Evolutionary conservation across 1,140 invertebrate genomes (phyloP), one percentile per base, ranked within the genome.

Genomic region (Steinernema feltiae): DNA sequence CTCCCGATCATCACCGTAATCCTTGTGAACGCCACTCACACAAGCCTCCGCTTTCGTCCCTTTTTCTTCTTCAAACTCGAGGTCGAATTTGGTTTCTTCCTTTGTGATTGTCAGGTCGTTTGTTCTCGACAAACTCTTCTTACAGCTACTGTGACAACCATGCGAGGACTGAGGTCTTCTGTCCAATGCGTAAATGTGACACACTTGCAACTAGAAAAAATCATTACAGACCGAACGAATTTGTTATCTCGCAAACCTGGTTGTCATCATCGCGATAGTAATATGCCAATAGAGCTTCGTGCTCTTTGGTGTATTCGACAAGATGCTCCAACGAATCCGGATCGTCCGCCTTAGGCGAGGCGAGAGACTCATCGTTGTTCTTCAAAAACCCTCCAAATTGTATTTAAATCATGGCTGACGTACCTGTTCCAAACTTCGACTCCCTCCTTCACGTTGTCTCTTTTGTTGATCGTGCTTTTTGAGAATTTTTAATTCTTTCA

Each of bases 261-360:
- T 63, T 63, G 15, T 63, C 24, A 27, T 63, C 53, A 21, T 63
- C 53, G 53, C 24, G 53, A 21, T 63, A 63, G 53, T 63, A 63
- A 27, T 63, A 63, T 63, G 53, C 12, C 24, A 63, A 77, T 0
- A 85, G 41, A 1, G 84, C 83, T 18, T 85, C 84, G 17, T 82
- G 82, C 17, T 69, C 35, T 71, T 77, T 70, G 30, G 76, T 79
- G 48, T 79, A 85, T n/a, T 84, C 46, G 1, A 82, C 71, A 1
- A 84, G 70, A 46, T 76, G 72, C 17, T 75, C 46, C 15, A 78
- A 72, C 7, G 82, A 80, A 48, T 83, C 83, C 31, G 82, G 70
- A 30, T 83, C 80, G n/a, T n/a, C n/a, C n/a, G n/a, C n/a, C n/a
- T n/a, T 78, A 71, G 32, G 77, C 32, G 31, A 81, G 15, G 48